Base-by-base conservation (phyloP, 2,113 vertebrate genomes). In the Syrrhaptes paradoxus region DNA sequence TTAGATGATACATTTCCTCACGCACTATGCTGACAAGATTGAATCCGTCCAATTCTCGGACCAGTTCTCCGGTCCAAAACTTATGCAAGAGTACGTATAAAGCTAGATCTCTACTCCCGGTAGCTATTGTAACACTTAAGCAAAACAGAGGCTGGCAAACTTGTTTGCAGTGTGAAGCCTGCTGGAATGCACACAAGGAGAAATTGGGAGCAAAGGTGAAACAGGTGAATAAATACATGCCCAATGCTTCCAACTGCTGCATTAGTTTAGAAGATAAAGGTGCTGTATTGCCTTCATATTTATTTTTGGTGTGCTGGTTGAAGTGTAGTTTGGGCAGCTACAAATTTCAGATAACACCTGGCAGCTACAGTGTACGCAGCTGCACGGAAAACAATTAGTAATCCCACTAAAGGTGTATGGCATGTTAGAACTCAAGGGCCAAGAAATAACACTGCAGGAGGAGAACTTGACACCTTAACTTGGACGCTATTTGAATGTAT, bases 31-130 rank as follows among this genome's bases (percentile, higher is more conserved):
- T 95, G 99, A 99, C 98, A 99, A 99, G 98, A 99, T 99, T 17
- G 99, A 99, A 98, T 99, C 99, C 78, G 98, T 99, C 98, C 99
- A 99, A 98, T 99, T 99, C 97, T 99, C 99, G 98, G 99, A 99
- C 98, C 99, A 99, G 98, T 99, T 99, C 98, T 99, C 99, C 98
- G 99, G 99, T 99, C 99, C 99, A 99, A 99, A 99, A 98, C 98
- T 99, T 99, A 99, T 99, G 99, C 99, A 99, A 99, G 99, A 99
- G 99, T 99, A 98, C 38, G 99, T 98, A 96, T 87, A 57, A 89
- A 74, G 63, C 55, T 75, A 14, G 41, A 91, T 91, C 36, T 92
- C 24, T 32, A 77, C 62, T 80, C 74, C 49, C 45, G 29, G 52
- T n/a, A 86, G 75, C 32, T 86, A 4, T 17, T 71, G 24, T 78